phyloP scores from a whole-genome alignment of 2,888 invertebrate genomes.

The Monopis laevigella region DNA sequence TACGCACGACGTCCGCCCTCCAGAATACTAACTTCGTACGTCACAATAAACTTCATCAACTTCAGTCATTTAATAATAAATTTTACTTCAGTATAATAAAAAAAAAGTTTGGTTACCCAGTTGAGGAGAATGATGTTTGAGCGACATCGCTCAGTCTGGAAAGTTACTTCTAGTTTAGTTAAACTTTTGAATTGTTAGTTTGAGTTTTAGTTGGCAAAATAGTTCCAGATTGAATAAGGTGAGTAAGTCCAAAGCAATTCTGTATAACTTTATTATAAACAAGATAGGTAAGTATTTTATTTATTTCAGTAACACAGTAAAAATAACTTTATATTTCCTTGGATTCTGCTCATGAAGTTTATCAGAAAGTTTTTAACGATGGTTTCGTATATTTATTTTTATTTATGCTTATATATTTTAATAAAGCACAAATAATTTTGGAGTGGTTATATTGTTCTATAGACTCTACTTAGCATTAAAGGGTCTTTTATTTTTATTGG shows the following conservation, averaged over 20 bases:
- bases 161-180: constrained; percentile 9
- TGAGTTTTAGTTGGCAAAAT: constrained; percentile 9
- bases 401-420: too few species aligned
- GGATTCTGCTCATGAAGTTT: too few species aligned
- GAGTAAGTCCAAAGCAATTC: constrained; percentile 10
- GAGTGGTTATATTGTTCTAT: too few species aligned
- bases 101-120: constrained; percentile 4
- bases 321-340: too few species aligned
- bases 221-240: constrained; percentile 8
- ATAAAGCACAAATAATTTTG: too few species aligned
- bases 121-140: constrained; percentile 6
- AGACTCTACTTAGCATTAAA: too few species aligned
- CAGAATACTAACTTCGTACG: constrained; percentile 38
- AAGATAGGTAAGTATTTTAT: background rate
- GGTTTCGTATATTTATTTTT: too few species aligned
- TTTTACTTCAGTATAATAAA: background rate
- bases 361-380: too few species aligned
- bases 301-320: too few species aligned
- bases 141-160: constrained; percentile 3
- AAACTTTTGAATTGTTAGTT: constrained; percentile 10
- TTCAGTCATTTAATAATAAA: background rate
- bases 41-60: constrained; percentile 1
- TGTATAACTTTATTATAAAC: constrained; percentile 3
- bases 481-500: too few species aligned
- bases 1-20: constrained; percentile 25